Evolutionary conservation across 2,888 invertebrate genomes (phyloP).

Genomic region (Pantelozetes paolii): DNA sequence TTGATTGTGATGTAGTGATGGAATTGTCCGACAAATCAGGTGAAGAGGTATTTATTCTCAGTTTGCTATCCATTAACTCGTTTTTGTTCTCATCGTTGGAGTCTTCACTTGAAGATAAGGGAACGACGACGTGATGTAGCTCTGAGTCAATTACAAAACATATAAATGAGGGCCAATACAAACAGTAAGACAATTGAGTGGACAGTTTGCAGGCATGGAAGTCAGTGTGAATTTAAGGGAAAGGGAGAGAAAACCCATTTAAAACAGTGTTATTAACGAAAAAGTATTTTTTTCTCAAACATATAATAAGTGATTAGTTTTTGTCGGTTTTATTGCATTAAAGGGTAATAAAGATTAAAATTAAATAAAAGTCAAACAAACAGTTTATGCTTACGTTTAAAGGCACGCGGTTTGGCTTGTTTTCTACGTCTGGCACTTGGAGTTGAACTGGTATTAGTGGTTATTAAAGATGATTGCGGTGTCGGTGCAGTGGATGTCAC

Average conservation of each 20-base stretch:
- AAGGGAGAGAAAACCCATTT: too few relatives aligned
- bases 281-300: slow-evolving; percentile 2
- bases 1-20: background rate
- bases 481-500: background rate
- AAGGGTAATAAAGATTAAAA: background rate
- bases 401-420: slow-evolving; percentile 32
- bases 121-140: slow-evolving; percentile 11
- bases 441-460: slow-evolving; percentile 2
- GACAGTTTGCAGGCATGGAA: too few relatives aligned
- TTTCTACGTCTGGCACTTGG: slow-evolving; percentile 4
- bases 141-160: background rate
- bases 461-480: background rate
- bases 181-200: background rate
- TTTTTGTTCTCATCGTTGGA: slow-evolving; percentile 15
- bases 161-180: background rate
- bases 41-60: background rate
- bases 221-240: too few relatives aligned
- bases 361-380: background rate
- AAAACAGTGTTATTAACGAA: too few relatives aligned
- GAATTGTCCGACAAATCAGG: background rate
- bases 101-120: slow-evolving; percentile 22
- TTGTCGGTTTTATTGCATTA: background rate
- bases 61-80: slow-evolving; percentile 10
- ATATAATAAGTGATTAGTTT: slow-evolving; percentile 8
- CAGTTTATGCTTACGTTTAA: slow-evolving; percentile 1